Percentiles rank a stretch among this genome's conserved stretches.
phyloP scores from a whole-genome alignment of 1,140 invertebrate species.

The Pinna nobilis region DNA sequence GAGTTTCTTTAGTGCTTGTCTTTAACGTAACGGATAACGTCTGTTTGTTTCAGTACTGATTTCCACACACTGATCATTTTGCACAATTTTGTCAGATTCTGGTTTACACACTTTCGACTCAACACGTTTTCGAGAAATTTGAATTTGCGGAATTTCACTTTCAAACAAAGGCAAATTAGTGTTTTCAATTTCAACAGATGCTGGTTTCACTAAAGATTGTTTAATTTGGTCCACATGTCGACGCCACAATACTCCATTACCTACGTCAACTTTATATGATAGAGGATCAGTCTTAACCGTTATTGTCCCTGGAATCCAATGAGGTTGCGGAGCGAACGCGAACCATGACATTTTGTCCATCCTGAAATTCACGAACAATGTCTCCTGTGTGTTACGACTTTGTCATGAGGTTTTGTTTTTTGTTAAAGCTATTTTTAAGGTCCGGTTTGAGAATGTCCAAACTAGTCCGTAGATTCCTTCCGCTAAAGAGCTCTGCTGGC shows the following conservation, averaged over 20 bases:
- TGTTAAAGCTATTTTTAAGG: too few species aligned
- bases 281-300: background rate
- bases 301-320: background rate
- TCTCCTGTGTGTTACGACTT: too few species aligned
- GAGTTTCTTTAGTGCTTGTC: too few species aligned
- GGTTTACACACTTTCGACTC: background rate
- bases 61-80: too few species aligned
- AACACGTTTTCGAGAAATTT: background rate
- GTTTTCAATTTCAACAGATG: background rate
- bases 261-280: slow-evolving; percentile 4
- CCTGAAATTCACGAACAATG: background rate
- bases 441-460: too few species aligned
- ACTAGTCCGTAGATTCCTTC: too few species aligned
- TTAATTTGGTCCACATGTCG: slow-evolving; percentile 21
- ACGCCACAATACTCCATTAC: background rate
- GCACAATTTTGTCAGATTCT: background rate
- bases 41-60: background rate
- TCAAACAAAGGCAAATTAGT: background rate
- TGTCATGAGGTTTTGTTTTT: too few species aligned
- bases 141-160: background rate
- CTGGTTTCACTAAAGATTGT: background rate
- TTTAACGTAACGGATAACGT: too few species aligned
- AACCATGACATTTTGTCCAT: slow-evolving; percentile 1
- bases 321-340: background rate
- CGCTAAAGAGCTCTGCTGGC: too few species aligned